Evolutionary conservation across 1,140 invertebrate genomes (phyloP).

Genomic region (Sycophila sp.): DNA sequence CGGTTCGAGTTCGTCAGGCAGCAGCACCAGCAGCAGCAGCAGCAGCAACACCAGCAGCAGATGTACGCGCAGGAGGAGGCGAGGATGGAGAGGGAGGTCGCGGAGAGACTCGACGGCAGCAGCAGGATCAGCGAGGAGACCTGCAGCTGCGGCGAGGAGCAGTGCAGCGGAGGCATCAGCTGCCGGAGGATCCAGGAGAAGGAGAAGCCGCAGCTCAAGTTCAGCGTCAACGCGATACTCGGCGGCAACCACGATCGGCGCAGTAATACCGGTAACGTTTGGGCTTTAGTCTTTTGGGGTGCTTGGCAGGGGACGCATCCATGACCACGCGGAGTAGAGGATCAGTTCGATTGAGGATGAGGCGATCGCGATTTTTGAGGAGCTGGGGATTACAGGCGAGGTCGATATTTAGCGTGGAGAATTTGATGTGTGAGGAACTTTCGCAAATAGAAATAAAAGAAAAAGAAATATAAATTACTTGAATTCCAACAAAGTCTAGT

Average conservation of each 20-base stretch:
- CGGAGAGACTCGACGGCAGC: conserved; percentile 47
- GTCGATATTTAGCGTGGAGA: neutral
- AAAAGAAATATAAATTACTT: too few relatives aligned
- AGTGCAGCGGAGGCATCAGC: conserved; percentile 51
- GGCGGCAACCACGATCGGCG: conserved; percentile 70
- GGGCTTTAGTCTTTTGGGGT: too few relatives aligned
- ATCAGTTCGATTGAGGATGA: too few relatives aligned
- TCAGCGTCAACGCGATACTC: conserved; percentile 91
- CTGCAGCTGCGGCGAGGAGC: conserved; percentile 60
- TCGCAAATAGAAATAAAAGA: too few relatives aligned
- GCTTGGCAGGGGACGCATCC: too few relatives aligned
- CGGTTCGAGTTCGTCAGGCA: conserved; percentile 50
- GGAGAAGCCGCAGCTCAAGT: conserved; percentile 85
- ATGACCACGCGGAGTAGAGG: too few relatives aligned
- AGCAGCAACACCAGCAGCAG: conserved; percentile 50
- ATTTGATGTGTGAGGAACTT: neutral
- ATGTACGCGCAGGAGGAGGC: conserved; percentile 41
- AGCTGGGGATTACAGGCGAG: too few relatives aligned
- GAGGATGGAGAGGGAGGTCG: conserved; percentile 40
- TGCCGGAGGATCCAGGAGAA: conserved; percentile 60
- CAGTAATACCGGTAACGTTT: conserved; percentile 62
- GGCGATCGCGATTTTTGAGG: too few relatives aligned
- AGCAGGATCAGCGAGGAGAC: conserved; percentile 53
- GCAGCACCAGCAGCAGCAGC: conserved; percentile 33
- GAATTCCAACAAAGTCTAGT: too few relatives aligned